These are phyloP conservation scores for Etheostoma cragini DNA, from an alignment of 2,113 vertebrate species.

Conservation along the genomic window DNA sequence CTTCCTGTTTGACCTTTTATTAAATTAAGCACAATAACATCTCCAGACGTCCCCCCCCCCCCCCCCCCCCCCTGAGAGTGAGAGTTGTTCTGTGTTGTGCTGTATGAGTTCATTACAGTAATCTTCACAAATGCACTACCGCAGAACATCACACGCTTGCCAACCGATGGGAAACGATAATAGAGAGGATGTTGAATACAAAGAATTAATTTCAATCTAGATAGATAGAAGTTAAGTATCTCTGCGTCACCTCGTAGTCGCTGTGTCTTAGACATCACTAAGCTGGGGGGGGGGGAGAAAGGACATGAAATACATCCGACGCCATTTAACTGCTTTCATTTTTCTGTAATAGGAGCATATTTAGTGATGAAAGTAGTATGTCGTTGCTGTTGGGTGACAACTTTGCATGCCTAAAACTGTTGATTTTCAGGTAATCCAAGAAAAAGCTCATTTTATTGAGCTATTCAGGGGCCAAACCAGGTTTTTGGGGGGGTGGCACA, in stretches of 20 bases:
- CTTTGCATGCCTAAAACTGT: too few relatives aligned
- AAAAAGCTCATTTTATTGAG: too few relatives aligned
- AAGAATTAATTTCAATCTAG: constrained; percentile 74
- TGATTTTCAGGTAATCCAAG: too few relatives aligned
- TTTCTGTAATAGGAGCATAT: not conserved
- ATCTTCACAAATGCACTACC: too few relatives aligned
- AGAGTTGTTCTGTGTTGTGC: constrained; percentile 63
- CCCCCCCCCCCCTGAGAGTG: not conserved
- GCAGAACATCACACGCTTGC: constrained; percentile 39
- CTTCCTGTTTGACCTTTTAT: constrained; percentile 72
- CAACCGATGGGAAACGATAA: constrained; percentile 66
- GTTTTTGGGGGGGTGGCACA: too few relatives aligned
- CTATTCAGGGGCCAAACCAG: too few relatives aligned
- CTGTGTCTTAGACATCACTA: not conserved
- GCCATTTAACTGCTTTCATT: not conserved
- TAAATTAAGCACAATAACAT: constrained; percentile 77
- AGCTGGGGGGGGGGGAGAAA: not conserved
- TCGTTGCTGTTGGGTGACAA: too few relatives aligned
- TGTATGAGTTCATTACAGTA: constrained; percentile 71
- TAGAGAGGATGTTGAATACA: constrained; percentile 36
- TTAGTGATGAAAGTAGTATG: not conserved
- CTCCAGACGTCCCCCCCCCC: constrained; percentile 45
- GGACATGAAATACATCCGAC: not conserved
- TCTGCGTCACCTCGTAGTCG: constrained; percentile 40
- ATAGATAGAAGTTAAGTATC: constrained; percentile 44